These are phyloP conservation scores for Arenaria interpres DNA, from an alignment of 2,113 vertebrate species.

Conservation along the genomic window DNA sequence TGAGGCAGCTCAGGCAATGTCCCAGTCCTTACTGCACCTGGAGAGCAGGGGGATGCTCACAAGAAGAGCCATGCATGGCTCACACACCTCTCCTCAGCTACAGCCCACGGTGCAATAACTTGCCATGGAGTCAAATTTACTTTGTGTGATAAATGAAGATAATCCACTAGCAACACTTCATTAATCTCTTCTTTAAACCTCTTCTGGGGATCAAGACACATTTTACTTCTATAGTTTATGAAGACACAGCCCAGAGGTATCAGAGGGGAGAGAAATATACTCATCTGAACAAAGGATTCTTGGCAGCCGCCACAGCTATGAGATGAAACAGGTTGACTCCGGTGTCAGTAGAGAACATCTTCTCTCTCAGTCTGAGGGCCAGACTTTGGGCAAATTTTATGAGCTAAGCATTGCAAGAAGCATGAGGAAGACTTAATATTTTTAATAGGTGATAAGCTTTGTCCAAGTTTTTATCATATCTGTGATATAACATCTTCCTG, in stretches of 20 bases:
- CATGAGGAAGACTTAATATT: neutral
- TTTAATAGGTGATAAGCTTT: neutral
- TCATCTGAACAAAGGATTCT: neutral
- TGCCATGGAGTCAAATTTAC: neutral
- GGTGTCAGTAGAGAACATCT: neutral
- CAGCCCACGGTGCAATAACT: accelerated
- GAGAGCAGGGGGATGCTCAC: neutral
- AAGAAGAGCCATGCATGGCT: neutral
- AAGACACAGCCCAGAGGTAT: neutral
- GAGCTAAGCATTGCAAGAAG: neutral
- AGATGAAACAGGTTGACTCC: neutral
- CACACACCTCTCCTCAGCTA: neutral
- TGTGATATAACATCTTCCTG: neutral
- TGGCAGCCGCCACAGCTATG: neutral
- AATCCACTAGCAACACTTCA: neutral
- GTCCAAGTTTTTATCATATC: neutral
- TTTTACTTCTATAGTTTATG: conserved; percentile 26
- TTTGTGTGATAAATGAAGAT: neutral
- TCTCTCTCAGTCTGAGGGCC: neutral
- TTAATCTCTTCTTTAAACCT: conserved; percentile 3
- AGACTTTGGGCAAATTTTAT: neutral
- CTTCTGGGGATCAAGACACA: neutral
- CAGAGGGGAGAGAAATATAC: neutral
- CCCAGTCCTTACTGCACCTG: neutral
- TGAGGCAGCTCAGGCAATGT: neutral